Evolutionary conservation across 2,888 invertebrate genomes (phyloP).

Genomic region (Asteroscopus sphinx): DNA sequence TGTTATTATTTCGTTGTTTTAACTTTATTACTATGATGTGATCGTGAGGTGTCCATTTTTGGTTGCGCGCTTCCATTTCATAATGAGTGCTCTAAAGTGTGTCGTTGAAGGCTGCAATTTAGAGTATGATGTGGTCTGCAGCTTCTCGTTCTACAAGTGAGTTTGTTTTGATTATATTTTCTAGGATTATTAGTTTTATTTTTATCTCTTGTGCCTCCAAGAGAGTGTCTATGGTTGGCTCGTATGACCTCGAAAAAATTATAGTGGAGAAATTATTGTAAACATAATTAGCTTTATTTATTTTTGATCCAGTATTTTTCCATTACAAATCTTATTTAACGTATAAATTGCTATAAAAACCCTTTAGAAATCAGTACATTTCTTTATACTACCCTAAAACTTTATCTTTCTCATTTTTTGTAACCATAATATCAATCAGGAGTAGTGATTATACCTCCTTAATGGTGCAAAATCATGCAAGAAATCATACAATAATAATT

Average conservation of each 20-base stretch:
- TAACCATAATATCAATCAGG: neutral
- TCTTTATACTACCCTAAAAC: neutral
- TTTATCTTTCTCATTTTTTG: neutral
- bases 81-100: conserved; percentile 84
- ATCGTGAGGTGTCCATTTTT: conserved; percentile 78
- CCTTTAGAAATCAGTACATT: neutral
- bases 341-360: neutral
- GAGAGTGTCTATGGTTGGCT: conserved; percentile 46
- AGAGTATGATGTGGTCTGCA: conserved; percentile 88
- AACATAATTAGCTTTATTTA: conserved; percentile 44
- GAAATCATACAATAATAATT: conserved; percentile 22
- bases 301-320: conserved; percentile 36
- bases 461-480: conserved; percentile 17
- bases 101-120: conserved; percentile 87
- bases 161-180: conserved; percentile 70
- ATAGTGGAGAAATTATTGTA: conserved; percentile 37
- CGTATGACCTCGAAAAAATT: conserved; percentile 61
- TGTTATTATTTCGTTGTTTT: conserved; percentile 78
- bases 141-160: conserved; percentile 88
- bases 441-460: neutral
- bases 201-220: conserved; percentile 26
- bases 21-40: conserved; percentile 79
- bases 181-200: conserved; percentile 21
- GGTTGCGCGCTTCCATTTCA: conserved; percentile 73
- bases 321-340: conserved; percentile 19